Conservation (phyloP, 64 coral and sea anemone genomes). For the Montipora foliosa region DNA sequence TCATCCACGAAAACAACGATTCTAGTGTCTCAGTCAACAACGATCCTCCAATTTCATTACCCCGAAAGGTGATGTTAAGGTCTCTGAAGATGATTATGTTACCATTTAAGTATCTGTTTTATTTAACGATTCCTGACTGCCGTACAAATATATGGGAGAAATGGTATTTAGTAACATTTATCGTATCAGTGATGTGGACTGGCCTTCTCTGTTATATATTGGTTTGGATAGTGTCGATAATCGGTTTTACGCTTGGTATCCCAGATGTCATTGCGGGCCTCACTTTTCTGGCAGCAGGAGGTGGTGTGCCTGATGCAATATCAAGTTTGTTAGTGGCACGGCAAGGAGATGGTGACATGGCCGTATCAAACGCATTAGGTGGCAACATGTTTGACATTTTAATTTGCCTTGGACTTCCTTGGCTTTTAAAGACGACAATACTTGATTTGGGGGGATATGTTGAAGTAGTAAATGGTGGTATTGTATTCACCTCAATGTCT, state of each 20-base stretch:
- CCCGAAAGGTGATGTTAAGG: constrained; percentile 25
- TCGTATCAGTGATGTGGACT: constrained; percentile 82
- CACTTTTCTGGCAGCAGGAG: constrained; percentile 89
- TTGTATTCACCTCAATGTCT: constrained; percentile 81
- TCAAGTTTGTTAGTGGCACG: constrained; percentile 89
- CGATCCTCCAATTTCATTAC: constrained; percentile 42
- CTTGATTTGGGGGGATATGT: constrained; percentile 51
- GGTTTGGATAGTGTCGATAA: constrained; percentile 88
- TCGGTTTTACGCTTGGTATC: constrained; percentile 84
- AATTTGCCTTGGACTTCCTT: constrained; percentile 83
- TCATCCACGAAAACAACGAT: constrained; percentile 24
- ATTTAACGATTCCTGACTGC: constrained; percentile 87
- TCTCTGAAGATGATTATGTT: constrained; percentile 59
- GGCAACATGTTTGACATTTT: constrained; percentile 91
- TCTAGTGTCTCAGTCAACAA: neutral
- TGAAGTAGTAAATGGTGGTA: constrained; percentile 66
- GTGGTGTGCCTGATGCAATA: constrained; percentile 85
- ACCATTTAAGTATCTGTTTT: constrained; percentile 61
- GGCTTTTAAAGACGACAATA: constrained; percentile 81
- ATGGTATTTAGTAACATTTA: constrained; percentile 76
- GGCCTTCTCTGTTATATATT: constrained; percentile 77
- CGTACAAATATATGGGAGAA: constrained; percentile 75
- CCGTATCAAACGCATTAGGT: constrained; percentile 82
- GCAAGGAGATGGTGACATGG: constrained; percentile 92
- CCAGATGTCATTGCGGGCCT: constrained; percentile 90